Conservation (phyloP, 2,888 invertebrate species). For the Dendrolimus pini region DNA sequence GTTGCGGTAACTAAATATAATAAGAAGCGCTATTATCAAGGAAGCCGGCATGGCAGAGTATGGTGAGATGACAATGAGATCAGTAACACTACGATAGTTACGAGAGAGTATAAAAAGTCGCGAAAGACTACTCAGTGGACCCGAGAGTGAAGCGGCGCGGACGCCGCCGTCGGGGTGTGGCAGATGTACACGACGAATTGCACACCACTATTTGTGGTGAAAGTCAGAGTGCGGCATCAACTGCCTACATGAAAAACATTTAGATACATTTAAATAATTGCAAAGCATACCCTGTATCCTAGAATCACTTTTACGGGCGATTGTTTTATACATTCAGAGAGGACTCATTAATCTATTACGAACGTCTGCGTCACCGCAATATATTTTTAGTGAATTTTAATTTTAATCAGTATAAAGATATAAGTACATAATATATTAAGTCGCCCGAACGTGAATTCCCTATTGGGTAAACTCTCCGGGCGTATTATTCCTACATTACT, state of each 20-base stretch:
- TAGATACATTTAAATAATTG: constrained; percentile 88
- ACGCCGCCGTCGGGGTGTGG: constrained; percentile 35
- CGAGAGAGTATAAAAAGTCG: constrained; percentile 68
- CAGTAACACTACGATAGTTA: constrained; percentile 55
- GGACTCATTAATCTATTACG: constrained; percentile 66
- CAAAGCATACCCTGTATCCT: constrained; percentile 97
- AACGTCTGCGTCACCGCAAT: constrained; percentile 64
- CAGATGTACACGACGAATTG: constrained; percentile 34
- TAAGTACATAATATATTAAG: constrained; percentile 60
- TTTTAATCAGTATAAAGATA: constrained; percentile 66
- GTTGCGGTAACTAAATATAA: background rate
- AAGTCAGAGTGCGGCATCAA: constrained; percentile 48
- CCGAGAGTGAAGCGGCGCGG: constrained; percentile 52
- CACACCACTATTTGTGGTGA: constrained; percentile 35
- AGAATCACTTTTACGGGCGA: constrained; percentile 84
- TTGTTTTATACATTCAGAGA: constrained; percentile 71
- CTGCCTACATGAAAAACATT: constrained; percentile 74
- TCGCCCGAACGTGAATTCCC: constrained; percentile 30
- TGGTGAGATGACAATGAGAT: constrained; percentile 45
- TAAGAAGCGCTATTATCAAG: background rate
- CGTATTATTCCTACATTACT: constrained; percentile 57
- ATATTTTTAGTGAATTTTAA: constrained; percentile 58
- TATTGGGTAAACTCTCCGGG: constrained; percentile 30
- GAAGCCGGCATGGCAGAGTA: background rate
- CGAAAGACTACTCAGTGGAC: constrained; percentile 67